A percentile compares a stretch with the other conserved stretches of the same genome.
Conservation (phyloP, 2,888 invertebrate genomes). For the Amphipyra tragopoginis region DNA sequence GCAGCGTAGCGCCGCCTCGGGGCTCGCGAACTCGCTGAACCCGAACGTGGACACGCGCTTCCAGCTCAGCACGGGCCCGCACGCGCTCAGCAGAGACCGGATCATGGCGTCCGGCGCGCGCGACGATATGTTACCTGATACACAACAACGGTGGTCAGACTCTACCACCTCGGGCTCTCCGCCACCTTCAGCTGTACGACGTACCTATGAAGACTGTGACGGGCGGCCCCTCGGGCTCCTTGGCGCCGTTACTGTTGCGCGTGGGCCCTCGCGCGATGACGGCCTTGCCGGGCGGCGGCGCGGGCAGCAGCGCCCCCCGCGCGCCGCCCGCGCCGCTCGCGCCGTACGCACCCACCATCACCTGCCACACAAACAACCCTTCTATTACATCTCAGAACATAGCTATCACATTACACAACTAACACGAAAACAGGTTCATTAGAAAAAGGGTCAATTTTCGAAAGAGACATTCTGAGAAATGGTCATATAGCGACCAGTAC, state of each 20-base stretch:
- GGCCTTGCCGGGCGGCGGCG: slow-evolving; percentile 62
- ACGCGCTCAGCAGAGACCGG: slow-evolving; percentile 96
- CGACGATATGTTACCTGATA: slow-evolving; percentile 92
- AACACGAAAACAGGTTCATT: too few species aligned
- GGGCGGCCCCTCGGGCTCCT: slow-evolving; percentile 93
- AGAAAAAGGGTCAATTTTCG: too few species aligned
- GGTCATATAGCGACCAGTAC: too few species aligned
- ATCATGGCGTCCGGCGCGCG: slow-evolving; percentile 98
- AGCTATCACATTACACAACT: too few species aligned
- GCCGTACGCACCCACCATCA: slow-evolving; percentile 85
- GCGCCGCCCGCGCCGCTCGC: slow-evolving; percentile 55
- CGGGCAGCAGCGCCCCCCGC: slow-evolving; percentile 63
- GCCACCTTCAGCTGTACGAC: not conserved
- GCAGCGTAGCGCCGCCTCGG: slow-evolving; percentile 98
- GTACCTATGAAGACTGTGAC: slow-evolving; percentile 99
- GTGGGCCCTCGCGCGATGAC: slow-evolving; percentile 78
- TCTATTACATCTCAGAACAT: too few species aligned
- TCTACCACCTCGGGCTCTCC: too few species aligned
- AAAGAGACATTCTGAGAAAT: too few species aligned
- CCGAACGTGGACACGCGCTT: slow-evolving; percentile 99
- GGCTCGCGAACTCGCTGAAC: slow-evolving; percentile 98
- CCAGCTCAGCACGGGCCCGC: slow-evolving; percentile 98
- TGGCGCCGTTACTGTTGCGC: slow-evolving; percentile 75
- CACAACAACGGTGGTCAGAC: too few species aligned
- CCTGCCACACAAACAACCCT: slow-evolving; percentile 59